Percentiles rank a stretch among this genome's conserved stretches.
phyloP scores from a whole-genome alignment of 1,140 invertebrate genomes.

The Drosophila truncata region DNA sequence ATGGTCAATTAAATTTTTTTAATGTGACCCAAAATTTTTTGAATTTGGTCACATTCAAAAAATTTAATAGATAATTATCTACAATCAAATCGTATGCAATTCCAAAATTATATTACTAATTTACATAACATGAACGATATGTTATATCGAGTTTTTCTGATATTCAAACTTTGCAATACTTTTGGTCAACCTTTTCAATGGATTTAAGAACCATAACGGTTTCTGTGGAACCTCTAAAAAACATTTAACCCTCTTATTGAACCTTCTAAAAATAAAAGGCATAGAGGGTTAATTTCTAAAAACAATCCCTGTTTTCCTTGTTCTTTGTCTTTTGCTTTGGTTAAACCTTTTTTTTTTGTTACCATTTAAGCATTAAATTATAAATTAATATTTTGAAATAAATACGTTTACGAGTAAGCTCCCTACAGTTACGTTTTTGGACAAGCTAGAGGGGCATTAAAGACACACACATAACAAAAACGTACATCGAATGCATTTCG shows the following conservation, averaged over 20 bases:
- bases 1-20: no score
- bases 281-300: neutral
- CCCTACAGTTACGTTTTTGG: neutral
- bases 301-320: neutral
- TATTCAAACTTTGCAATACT: no score
- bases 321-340: constrained; percentile 4
- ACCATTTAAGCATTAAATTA: no score
- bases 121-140: no score
- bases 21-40: no score
- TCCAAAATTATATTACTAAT: no score
- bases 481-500: constrained; percentile 26
- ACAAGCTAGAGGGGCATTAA: constrained; percentile 28
- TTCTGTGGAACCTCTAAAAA: neutral
- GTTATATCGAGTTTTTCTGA: no score
- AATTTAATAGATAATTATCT: no score
- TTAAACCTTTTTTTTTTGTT: neutral
- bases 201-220: neutral
- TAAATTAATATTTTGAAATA: neutral
- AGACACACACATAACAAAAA: constrained; percentile 23
- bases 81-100: no score
- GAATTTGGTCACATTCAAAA: no score
- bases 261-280: neutral
- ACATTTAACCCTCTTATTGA: neutral
- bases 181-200: neutral
- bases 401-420: neutral